Evolutionary conservation across 1,140 invertebrate genomes (phyloP).

Genomic region (Babylonia areolata): DNA sequence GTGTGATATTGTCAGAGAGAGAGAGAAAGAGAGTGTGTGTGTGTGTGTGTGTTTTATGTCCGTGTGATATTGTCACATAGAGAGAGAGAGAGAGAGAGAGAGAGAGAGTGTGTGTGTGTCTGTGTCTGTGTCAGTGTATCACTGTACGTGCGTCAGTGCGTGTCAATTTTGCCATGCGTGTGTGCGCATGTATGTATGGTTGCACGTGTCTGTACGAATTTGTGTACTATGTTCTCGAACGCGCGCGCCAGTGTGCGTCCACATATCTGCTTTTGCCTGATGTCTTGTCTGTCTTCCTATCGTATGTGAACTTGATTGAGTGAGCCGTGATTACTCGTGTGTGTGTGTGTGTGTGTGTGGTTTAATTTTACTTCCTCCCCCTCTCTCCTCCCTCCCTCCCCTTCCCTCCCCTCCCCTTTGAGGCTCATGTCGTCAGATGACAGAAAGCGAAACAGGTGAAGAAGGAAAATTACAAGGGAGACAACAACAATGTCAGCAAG

Average conservation of each 20-base stretch:
- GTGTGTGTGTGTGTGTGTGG: not conserved
- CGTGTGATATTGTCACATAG: too few relatives aligned
- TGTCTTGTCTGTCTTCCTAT: not conserved
- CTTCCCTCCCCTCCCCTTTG: too few relatives aligned
- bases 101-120: not conserved
- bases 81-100: not conserved
- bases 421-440: too few relatives aligned
- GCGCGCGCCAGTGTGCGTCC: too few relatives aligned
- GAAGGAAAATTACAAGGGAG: too few relatives aligned
- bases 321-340: not conserved
- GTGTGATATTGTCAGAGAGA: too few relatives aligned
- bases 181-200: not conserved
- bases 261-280: not conserved
- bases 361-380: too few relatives aligned
- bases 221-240: too few relatives aligned
- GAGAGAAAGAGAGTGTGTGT: not conserved
- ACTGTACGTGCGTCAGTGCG: conserved; percentile 11
- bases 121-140: not conserved
- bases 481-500: too few relatives aligned
- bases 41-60: not conserved
- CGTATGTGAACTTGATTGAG: not conserved
- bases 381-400: too few relatives aligned
- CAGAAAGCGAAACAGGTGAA: too few relatives aligned
- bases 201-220: not conserved
- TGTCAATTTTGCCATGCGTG: conserved; percentile 11